These are phyloP conservation scores for Columba livia DNA, from an alignment of 2,113 vertebrate species.

Conservation along the genomic window DNA sequence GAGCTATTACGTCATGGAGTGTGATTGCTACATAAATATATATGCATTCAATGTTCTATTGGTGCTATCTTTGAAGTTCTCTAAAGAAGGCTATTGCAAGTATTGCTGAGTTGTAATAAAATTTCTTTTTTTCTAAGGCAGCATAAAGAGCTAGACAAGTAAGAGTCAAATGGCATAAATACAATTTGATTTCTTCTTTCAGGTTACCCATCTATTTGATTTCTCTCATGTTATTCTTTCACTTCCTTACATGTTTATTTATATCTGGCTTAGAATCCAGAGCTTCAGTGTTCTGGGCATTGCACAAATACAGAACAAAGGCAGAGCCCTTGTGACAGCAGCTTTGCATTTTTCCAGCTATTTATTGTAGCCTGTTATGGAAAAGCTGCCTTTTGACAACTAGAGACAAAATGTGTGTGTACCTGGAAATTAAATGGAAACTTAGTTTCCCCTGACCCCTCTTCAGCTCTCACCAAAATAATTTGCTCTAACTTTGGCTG, in stretches of 20 bases:
- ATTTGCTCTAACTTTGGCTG: constrained; percentile 44
- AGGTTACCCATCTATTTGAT: neutral
- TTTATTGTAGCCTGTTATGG: neutral
- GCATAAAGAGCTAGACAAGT: neutral
- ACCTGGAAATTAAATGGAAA: constrained; percentile 21
- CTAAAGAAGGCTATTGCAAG: neutral
- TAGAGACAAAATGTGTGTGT: neutral
- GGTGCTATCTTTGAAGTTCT: neutral
- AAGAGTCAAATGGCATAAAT: constrained; percentile 20
- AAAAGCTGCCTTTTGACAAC: constrained; percentile 6
- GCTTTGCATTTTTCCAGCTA: neutral
- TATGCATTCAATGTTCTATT: neutral
- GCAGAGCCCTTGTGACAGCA: neutral
- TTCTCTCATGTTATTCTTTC: constrained; percentile 7
- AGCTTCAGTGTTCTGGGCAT: constrained; percentile 13
- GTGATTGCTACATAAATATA: neutral
- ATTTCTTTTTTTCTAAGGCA: neutral
- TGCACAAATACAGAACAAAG: constrained; percentile 37
- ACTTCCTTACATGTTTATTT: constrained; percentile 42
- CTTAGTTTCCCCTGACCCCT: neutral
- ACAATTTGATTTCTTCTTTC: constrained; percentile 8
- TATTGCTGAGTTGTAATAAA: neutral
- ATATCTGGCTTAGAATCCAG: constrained; percentile 21
- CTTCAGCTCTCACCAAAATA: neutral
- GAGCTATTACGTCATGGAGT: neutral